Evolutionary conservation across 1,140 invertebrate species (phyloP).

Genomic region (Cyrtorhinus lividipennis): DNA sequence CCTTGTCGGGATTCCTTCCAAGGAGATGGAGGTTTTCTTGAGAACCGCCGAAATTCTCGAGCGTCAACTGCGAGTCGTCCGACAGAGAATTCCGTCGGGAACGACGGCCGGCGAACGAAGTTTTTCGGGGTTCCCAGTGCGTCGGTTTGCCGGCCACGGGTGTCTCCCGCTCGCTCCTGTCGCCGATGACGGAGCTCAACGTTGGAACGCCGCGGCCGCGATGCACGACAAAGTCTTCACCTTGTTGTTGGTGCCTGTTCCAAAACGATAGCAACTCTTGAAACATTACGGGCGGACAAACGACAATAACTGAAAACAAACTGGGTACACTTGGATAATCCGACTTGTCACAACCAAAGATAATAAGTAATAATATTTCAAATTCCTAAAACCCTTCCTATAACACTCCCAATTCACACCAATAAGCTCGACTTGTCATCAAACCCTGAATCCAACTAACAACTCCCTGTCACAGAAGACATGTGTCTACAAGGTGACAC

Average conservation of each 20-base stretch:
- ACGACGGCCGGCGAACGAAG: conserved; percentile 57
- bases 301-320: too few relatives aligned
- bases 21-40: conserved; percentile 47
- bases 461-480: too few relatives aligned
- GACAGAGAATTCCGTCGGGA: conserved; percentile 69
- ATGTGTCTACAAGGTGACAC: too few relatives aligned
- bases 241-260: conserved; percentile 22
- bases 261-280: neutral
- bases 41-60: conserved; percentile 73
- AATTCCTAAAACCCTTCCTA: too few relatives aligned
- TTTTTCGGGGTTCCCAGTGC: conserved; percentile 61
- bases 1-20: conserved; percentile 62
- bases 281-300: too few relatives aligned
- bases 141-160: conserved; percentile 60
- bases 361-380: too few relatives aligned
- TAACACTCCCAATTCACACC: too few relatives aligned
- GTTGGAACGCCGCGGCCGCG: conserved; percentile 61
- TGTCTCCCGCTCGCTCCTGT: conserved; percentile 35
- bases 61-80: conserved; percentile 73
- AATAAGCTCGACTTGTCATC: too few relatives aligned
- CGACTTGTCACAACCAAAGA: too few relatives aligned
- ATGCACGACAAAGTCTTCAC: conserved; percentile 66
- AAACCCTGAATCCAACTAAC: too few relatives aligned
- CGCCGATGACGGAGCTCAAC: conserved; percentile 45
- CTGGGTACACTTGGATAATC: too few relatives aligned